Conservation (phyloP, 2,888 invertebrate species). For the Masnerella sp. region DNA sequence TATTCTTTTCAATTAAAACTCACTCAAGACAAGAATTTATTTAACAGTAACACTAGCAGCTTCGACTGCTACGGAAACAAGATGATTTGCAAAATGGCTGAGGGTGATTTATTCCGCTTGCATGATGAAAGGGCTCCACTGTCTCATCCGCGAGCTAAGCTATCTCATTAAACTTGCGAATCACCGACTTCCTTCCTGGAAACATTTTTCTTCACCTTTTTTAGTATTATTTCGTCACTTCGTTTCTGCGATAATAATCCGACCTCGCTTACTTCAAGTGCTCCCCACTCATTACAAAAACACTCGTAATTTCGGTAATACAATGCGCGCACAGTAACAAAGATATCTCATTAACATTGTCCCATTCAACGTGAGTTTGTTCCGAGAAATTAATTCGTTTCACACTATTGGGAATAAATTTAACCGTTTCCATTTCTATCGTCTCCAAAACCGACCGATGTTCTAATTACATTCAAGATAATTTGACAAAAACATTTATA, state of each 20-base stretch:
- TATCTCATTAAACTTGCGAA: constrained; percentile 45
- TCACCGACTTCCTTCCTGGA: constrained; percentile 26
- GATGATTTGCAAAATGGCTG: constrained; percentile 34
- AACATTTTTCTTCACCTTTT: constrained; percentile 34
- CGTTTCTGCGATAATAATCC: constrained; percentile 38
- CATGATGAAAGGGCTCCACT: constrained; percentile 35
- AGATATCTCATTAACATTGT: constrained; percentile 30
- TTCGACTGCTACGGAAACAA: constrained; percentile 26
- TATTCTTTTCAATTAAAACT: no score
- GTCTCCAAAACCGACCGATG: no score
- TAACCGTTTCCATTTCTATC: no score
- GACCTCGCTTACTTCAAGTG: constrained; percentile 26
- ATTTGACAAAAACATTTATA: no score
- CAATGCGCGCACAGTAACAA: constrained; percentile 14
- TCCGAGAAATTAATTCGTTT: not conserved
- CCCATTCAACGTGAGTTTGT: constrained; percentile 6
- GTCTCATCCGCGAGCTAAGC: constrained; percentile 36
- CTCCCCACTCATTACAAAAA: constrained; percentile 30
- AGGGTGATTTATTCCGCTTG: constrained; percentile 39
- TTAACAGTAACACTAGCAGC: constrained; percentile 2
- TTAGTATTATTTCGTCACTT: constrained; percentile 42
- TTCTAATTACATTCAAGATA: no score
- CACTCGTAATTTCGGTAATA: constrained; percentile 25
- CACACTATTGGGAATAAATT: not conserved
- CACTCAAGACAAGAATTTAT: not conserved